A percentile compares a stretch with the other conserved stretches of the same genome.
Evolutionary conservation across 2,888 invertebrate genomes (phyloP).

Genomic region (Abrostola triplasia): DNA sequence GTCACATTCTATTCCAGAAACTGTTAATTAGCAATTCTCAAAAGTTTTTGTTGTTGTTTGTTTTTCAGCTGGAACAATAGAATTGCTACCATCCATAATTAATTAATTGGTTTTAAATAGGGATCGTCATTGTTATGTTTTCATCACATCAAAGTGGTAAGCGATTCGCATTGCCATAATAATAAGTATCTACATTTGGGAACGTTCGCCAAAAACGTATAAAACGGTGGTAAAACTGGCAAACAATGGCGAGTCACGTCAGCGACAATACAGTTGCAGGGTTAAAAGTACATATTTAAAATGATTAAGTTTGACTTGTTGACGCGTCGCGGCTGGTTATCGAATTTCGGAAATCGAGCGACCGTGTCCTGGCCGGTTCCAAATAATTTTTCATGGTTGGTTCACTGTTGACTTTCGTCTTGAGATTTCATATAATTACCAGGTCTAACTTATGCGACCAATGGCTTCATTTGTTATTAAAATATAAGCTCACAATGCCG

Average conservation of each 20-base stretch:
- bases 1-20: slow-evolving; percentile 62
- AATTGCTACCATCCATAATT: slow-evolving; percentile 11
- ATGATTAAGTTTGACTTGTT: slow-evolving; percentile 86
- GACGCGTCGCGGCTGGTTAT: slow-evolving; percentile 83
- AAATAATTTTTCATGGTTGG: slow-evolving; percentile 75
- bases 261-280: slow-evolving; percentile 68
- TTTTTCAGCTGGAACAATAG: slow-evolving; percentile 22
- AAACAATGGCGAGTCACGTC: slow-evolving; percentile 80
- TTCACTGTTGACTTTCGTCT: slow-evolving; percentile 59
- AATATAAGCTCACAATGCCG: background rate
- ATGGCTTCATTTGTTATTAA: slow-evolving; percentile 7
- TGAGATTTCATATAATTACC: slow-evolving; percentile 52
- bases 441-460: slow-evolving; percentile 24
- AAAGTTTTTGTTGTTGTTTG: slow-evolving; percentile 25
- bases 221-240: slow-evolving; percentile 70
- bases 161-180: slow-evolving; percentile 40
- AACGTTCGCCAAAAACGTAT: slow-evolving; percentile 63
- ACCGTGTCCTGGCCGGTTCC: slow-evolving; percentile 68
- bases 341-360: slow-evolving; percentile 75
- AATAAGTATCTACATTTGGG: slow-evolving; percentile 46
- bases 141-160: slow-evolving; percentile 35
- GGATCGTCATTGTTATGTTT: slow-evolving; percentile 36
- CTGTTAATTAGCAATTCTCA: slow-evolving; percentile 61
- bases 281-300: slow-evolving; percentile 82
- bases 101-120: slow-evolving; percentile 32